phyloP scores from a whole-genome alignment of 2,113 vertebrate species.

The Pangasianodon gigas region DNA sequence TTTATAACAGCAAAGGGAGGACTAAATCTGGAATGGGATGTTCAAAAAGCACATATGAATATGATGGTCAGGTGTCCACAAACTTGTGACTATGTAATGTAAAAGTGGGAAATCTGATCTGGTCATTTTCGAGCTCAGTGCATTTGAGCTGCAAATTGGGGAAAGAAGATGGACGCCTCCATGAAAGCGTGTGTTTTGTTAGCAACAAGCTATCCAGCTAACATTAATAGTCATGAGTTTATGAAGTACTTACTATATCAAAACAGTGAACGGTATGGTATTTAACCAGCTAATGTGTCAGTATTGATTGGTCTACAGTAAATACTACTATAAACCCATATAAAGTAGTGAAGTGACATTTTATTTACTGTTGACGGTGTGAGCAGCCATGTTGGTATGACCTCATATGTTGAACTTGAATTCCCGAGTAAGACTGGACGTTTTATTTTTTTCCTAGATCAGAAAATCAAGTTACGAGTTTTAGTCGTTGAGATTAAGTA shows the following conservation, averaged over 20 bases:
- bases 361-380: background rate
- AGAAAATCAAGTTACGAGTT: background rate
- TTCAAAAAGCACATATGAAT: background rate
- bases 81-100: background rate
- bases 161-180: too few species aligned
- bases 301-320: background rate
- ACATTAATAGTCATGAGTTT: too few species aligned
- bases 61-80: background rate
- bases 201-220: too few species aligned
- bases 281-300: background rate
- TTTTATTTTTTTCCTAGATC: background rate
- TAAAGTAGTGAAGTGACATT: background rate
- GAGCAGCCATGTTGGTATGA: background rate
- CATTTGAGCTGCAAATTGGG: too few species aligned
- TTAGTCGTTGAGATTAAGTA: background rate
- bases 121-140: too few species aligned
- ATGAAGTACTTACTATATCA: too few species aligned
- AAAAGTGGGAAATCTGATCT: background rate
- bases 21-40: background rate
- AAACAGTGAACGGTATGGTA: too few species aligned
- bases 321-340: background rate
- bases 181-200: too few species aligned
- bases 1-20: background rate
- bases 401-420: background rate
- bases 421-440: background rate